phyloP scores from a whole-genome alignment of 1,140 invertebrate genomes.

The Ceratina japonica region DNA sequence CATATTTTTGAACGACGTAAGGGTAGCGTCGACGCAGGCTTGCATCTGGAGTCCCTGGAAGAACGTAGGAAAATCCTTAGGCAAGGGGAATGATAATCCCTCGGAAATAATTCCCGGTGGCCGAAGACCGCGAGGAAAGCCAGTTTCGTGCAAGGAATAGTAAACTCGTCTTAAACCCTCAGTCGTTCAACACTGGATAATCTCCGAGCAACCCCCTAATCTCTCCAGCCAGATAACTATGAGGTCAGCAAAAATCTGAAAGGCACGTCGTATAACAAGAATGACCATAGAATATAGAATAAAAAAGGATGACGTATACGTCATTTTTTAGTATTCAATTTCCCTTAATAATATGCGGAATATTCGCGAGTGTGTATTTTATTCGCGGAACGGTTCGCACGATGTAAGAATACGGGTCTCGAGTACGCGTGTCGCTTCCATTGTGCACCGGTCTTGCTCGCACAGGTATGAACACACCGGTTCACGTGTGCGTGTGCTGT shows the following conservation, averaged over 20 bases:
- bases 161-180: not conserved
- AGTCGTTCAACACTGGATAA: not conserved
- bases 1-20: too few species aligned
- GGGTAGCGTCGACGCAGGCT: too few species aligned
- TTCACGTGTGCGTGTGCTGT: not conserved
- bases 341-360: too few species aligned
- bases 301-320: too few species aligned
- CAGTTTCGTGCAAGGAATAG: not conserved
- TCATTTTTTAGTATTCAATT: too few species aligned
- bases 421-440: constrained; percentile 46
- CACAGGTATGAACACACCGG: not conserved
- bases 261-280: too few species aligned
- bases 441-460: constrained; percentile 23
- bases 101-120: constrained; percentile 23
- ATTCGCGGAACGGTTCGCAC: constrained; percentile 38
- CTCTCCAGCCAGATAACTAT: not conserved
- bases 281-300: too few species aligned
- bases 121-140: not conserved
- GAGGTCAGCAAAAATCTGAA: not conserved
- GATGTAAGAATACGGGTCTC: constrained; percentile 40
- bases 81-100: constrained; percentile 8
- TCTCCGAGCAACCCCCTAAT: not conserved
- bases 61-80: not conserved
- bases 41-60: not conserved
- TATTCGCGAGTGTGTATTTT: not conserved